A percentile compares a stretch with the other conserved stretches of the same genome.
These are phyloP conservation scores for Oxystoma pomonae DNA, from an alignment of 2,888 invertebrate genomes.

Conservation along the genomic window DNA sequence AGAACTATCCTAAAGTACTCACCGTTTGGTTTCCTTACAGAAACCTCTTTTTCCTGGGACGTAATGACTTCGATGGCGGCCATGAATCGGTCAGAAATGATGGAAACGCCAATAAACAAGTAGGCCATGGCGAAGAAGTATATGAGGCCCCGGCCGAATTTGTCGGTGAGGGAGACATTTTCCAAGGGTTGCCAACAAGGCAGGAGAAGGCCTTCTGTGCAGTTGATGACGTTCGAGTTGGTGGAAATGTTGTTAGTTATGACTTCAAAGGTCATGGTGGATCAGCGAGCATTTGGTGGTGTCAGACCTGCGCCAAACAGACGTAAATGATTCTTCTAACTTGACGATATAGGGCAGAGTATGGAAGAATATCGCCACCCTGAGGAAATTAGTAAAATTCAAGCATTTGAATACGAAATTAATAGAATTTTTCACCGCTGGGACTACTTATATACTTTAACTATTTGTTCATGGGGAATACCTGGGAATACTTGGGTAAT, in stretches of 20 bases:
- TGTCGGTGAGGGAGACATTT: slow-evolving; percentile 70
- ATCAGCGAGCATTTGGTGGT: background rate
- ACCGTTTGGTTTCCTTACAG: slow-evolving; percentile 83
- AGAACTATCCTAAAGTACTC: too few species aligned
- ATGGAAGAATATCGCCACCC: too few species aligned
- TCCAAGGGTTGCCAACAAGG: slow-evolving; percentile 86
- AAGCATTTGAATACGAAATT: too few species aligned
- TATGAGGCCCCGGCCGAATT: slow-evolving; percentile 79
- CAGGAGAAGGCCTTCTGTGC: slow-evolving; percentile 81
- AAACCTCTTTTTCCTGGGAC: slow-evolving; percentile 92
- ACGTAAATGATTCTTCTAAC: too few species aligned
- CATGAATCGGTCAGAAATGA: slow-evolving; percentile 99
- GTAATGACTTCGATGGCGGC: slow-evolving; percentile 96
- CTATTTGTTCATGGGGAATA: too few species aligned
- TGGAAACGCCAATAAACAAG: slow-evolving; percentile 97
- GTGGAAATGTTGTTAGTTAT: background rate
- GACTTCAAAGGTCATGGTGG: background rate
- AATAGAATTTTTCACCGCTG: too few species aligned
- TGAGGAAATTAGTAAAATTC: too few species aligned
- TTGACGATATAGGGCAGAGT: too few species aligned
- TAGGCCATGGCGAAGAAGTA: slow-evolving; percentile 89
- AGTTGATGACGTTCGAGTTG: slow-evolving; percentile 44
- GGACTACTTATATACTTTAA: too few species aligned
- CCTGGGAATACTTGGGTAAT: too few species aligned
- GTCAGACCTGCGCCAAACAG: background rate